Evolutionary conservation across 2,888 invertebrate species (phyloP).

Genomic region (Chymomyza caudatula): DNA sequence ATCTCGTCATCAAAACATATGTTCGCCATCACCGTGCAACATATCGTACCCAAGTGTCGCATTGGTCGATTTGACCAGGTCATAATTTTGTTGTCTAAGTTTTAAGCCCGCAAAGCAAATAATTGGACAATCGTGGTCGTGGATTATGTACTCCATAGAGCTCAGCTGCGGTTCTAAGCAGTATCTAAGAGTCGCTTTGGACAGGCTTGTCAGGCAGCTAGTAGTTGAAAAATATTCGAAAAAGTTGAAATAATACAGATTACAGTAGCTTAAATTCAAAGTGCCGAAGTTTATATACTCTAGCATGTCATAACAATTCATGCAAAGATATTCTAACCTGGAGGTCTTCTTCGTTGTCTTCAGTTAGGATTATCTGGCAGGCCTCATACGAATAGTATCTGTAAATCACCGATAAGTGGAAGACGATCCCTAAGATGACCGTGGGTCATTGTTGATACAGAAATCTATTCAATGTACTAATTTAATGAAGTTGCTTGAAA

Average conservation of each 20-base stretch:
- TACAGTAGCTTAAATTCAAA: not conserved
- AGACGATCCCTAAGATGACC: no score
- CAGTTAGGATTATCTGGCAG: no score
- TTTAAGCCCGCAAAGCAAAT: conserved; percentile 52
- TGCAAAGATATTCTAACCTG: no score
- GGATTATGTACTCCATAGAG: conserved; percentile 27
- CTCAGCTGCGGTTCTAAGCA: not conserved
- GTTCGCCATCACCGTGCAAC: conserved; percentile 41
- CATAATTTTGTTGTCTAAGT: conserved; percentile 57
- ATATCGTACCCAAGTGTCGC: not conserved
- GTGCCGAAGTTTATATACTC: not conserved
- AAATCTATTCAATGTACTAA: no score
- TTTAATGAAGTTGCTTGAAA: no score
- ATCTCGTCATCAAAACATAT: conserved; percentile 59
- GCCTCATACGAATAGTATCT: no score
- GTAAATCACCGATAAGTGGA: no score
- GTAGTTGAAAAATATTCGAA: not conserved
- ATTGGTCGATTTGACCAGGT: conserved; percentile 25
- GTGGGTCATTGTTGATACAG: no score
- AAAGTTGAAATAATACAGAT: not conserved
- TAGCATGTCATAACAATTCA: no score
- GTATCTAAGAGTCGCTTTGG: not conserved
- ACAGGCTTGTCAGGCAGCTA: not conserved
- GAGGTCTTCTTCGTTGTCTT: no score
- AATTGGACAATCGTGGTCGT: conserved; percentile 49